Evolutionary conservation across 2,888 invertebrate genomes (phyloP).

Genomic region (Drosophila hawaiiensis): DNA sequence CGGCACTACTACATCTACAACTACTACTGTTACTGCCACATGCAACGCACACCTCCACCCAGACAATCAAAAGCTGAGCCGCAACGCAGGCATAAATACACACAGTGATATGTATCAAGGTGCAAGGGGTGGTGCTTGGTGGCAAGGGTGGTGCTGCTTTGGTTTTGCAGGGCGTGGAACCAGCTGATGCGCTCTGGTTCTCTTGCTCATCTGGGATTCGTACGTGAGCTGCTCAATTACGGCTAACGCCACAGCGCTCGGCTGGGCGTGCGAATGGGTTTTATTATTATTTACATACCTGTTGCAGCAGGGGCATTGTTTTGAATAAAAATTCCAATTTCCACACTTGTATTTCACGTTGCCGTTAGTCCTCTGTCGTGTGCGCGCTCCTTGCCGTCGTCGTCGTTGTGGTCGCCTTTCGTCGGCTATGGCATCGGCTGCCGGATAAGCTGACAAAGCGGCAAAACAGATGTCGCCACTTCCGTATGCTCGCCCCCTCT

Average conservation of each 20-base stretch:
- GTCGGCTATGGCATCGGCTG: conserved; percentile 63
- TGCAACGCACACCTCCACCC: conserved; percentile 6
- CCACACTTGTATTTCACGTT: conserved; percentile 82
- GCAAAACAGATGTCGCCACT: conserved; percentile 79
- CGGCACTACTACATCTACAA: conserved; percentile 10
- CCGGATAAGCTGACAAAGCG: conserved; percentile 76
- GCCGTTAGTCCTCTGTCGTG: conserved; percentile 48
- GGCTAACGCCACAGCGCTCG: conserved; percentile 41
- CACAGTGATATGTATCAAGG: conserved; percentile 30
- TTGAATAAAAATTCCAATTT: conserved; percentile 85
- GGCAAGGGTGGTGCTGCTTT: not conserved
- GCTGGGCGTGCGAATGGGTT: conserved; percentile 78
- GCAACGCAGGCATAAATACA: conserved; percentile 19
- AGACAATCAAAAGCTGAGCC: conserved; percentile 45
- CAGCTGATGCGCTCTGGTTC: conserved; percentile 57
- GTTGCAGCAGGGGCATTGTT: conserved; percentile 85
- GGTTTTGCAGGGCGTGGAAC: conserved; percentile 48
- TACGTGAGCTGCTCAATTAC: conserved; percentile 77
- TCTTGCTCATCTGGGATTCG: conserved; percentile 52
- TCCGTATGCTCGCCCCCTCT: conserved; percentile 55
- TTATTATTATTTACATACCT: conserved; percentile 85
- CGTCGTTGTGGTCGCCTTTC: conserved; percentile 45
- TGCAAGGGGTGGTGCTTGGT: conserved; percentile 10
- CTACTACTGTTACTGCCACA: conserved; percentile 3
- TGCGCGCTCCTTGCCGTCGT: conserved; percentile 33